Percentiles rank a stretch among this genome's conserved stretches.
These are phyloP conservation scores for Paedocypris sp. DNA, from an alignment of 2,113 vertebrate species.

Conservation along the genomic window DNA sequence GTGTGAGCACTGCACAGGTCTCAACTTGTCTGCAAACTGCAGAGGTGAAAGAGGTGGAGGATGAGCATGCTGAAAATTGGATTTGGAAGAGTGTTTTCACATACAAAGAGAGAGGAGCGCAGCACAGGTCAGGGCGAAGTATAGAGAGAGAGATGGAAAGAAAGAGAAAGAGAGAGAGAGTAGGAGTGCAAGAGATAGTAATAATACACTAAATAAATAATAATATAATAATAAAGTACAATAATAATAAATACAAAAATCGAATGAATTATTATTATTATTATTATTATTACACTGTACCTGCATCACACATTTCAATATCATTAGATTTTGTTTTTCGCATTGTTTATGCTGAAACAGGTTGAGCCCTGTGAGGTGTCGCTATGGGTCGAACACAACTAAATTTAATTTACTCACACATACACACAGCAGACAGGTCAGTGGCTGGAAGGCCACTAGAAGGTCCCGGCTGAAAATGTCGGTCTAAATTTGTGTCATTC, in stretches of 20 bases:
- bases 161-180: not conserved
- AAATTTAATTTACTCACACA: not conserved
- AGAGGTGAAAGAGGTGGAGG: conserved; percentile 4
- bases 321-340: not conserved
- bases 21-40: not conserved
- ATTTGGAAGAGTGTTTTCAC: conserved; percentile 15
- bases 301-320: not conserved
- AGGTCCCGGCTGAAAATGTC: conserved; percentile 39
- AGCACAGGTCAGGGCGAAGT: not conserved
- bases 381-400: not conserved
- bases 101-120: not conserved
- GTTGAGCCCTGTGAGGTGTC: not conserved
- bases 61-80: conserved; percentile 14
- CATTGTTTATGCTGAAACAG: not conserved
- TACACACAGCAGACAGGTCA: conserved; percentile 27
- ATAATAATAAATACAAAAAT: not conserved
- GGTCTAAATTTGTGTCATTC: conserved; percentile 37
- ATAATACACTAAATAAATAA: too few species aligned
- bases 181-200: not conserved
- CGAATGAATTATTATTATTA: too few species aligned
- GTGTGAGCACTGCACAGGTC: not conserved
- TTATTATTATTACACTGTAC: too few species aligned
- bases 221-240: too few species aligned
- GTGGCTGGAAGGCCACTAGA: conserved; percentile 36
- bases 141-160: not conserved